These are phyloP conservation scores for Patella caerulea DNA, from an alignment of 2,888 invertebrate species.

Conservation along the genomic window DNA sequence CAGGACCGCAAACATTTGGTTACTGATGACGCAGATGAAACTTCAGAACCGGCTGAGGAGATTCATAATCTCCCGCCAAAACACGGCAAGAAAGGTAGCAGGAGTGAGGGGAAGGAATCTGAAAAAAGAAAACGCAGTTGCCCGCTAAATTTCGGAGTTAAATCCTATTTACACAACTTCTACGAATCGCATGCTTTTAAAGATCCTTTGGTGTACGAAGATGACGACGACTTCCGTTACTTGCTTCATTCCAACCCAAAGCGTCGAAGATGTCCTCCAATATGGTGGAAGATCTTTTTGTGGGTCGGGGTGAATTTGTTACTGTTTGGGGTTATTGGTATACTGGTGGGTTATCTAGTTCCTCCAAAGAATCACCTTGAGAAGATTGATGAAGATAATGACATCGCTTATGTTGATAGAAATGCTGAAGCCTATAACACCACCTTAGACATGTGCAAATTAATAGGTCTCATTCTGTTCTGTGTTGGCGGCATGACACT, in stretches of 20 bases:
- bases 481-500: slow-evolving; percentile 73
- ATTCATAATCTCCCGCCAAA: slow-evolving; percentile 19
- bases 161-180: slow-evolving; percentile 74
- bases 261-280: slow-evolving; percentile 62
- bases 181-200: slow-evolving; percentile 70
- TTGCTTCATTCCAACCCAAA: slow-evolving; percentile 66
- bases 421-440: slow-evolving; percentile 72
- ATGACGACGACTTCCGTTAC: slow-evolving; percentile 69
- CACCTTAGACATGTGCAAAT: slow-evolving; percentile 73
- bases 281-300: slow-evolving; percentile 72
- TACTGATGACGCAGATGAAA: slow-evolving; percentile 4
- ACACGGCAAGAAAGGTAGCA: not conserved
- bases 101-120: slow-evolving; percentile 15
- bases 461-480: slow-evolving; percentile 73
- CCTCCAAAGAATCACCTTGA: slow-evolving; percentile 63
- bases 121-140: slow-evolving; percentile 72
- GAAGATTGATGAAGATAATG: slow-evolving; percentile 65
- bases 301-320: slow-evolving; percentile 73
- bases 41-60: slow-evolving; percentile 15
- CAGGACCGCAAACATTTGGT: too few species aligned
- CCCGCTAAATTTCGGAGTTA: slow-evolving; percentile 72
- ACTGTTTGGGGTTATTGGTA: slow-evolving; percentile 72
- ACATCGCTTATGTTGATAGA: slow-evolving; percentile 64
- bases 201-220: slow-evolving; percentile 65
- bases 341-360: slow-evolving; percentile 73